These are phyloP conservation scores for Drosophila pectinifera DNA, from an alignment of 1,140 invertebrate genomes.

Conservation along the genomic window DNA sequence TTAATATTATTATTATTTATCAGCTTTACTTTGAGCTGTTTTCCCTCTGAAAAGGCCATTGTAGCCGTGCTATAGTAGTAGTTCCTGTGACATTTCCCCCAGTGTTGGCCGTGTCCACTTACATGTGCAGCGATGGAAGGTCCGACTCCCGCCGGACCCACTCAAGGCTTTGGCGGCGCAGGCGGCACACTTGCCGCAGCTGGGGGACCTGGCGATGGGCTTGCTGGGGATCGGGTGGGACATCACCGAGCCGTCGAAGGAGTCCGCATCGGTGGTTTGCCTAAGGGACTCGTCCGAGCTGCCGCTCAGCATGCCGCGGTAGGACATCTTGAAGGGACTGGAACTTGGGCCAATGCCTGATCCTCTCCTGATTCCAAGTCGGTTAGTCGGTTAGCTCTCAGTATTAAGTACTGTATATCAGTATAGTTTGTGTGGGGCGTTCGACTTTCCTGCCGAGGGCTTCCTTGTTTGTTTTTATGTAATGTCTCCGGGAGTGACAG, in stretches of 20 bases:
- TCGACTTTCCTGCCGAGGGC: constrained; percentile 5
- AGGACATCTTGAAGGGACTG: constrained; percentile 44
- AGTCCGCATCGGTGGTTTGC: constrained; percentile 35
- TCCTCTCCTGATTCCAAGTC: neutral
- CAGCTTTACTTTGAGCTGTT: too few relatives aligned
- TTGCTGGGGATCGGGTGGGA: neutral
- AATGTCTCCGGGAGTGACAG: constrained; percentile 39
- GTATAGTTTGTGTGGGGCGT: neutral
- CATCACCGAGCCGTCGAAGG: constrained; percentile 44
- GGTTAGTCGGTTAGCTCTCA: too few relatives aligned
- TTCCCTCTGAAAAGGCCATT: neutral
- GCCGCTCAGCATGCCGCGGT: constrained; percentile 61
- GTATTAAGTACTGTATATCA: neutral
- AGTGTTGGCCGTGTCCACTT: too few relatives aligned
- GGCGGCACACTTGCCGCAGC: constrained; percentile 7
- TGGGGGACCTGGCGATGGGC: neutral
- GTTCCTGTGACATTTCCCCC: neutral
- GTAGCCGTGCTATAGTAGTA: too few relatives aligned
- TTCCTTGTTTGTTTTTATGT: constrained; percentile 38
- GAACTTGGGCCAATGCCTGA: neutral
- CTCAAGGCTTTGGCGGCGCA: neutral
- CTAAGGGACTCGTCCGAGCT: constrained; percentile 27
- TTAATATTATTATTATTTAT: neutral
- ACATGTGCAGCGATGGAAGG: neutral
- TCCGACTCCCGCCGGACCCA: neutral